Evolutionary conservation across 2,797 vertebrate species (phyloP).

Genomic region (Phoebastria nigripes): DNA sequence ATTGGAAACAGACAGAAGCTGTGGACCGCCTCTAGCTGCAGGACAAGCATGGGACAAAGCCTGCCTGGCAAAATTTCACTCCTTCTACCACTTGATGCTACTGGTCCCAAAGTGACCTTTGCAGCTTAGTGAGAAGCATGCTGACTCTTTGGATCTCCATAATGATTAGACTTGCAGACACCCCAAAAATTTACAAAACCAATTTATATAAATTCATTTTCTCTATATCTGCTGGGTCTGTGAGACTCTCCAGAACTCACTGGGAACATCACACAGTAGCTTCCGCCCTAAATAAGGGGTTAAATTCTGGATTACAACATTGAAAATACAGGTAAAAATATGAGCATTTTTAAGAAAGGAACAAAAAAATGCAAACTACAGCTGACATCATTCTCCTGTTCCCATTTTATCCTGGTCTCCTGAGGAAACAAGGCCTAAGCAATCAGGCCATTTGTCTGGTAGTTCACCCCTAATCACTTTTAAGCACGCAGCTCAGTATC

Average conservation of each 20-base stretch:
- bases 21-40: background rate
- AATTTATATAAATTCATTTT: background rate
- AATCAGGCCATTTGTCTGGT: background rate
- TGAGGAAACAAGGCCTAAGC: background rate
- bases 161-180: background rate
- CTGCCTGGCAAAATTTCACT: background rate
- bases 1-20: background rate
- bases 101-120: background rate
- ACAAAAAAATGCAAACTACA: background rate
- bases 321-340: background rate
- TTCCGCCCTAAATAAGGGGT: background rate
- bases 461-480: background rate
- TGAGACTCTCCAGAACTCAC: background rate
- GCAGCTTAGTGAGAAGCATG: background rate
- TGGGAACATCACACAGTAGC: background rate
- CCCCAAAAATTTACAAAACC: background rate
- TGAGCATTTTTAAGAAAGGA: background rate
- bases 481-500: background rate
- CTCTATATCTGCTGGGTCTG: background rate
- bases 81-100: background rate
- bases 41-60: background rate
- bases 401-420: background rate
- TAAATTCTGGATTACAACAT: background rate
- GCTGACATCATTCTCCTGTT: background rate
- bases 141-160: background rate